Evolutionary conservation across 2,797 vertebrate genomes (phyloP), one percentile per base, ranked within the genome.

Genomic region (Cirrhinus mrigala): DNA sequence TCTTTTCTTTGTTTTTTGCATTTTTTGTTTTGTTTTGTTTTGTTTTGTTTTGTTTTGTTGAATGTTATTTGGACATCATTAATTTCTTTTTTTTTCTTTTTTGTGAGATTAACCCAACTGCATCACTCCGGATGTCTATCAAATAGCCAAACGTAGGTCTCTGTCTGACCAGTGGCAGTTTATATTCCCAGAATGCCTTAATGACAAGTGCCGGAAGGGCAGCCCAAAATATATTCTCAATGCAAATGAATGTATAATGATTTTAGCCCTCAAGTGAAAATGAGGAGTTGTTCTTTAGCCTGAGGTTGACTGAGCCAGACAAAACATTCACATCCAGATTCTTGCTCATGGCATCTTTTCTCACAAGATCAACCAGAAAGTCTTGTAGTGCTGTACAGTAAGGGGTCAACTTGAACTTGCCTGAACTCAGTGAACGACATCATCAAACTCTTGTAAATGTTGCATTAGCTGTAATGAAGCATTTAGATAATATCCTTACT

Each of bases 201-300:
- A 48, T 86, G 79, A 54, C 33, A 68, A 68, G 37, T 46, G 79
- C 83, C 58, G 29, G 27, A 33, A 74, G 86, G 73, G 15, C 73
- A 22, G 33, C 54, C 66, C 56, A 80, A 85, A 84, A 79, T 62
- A 79, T 80, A 84, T 84, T 75, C 86, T 84, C 79, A 71, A 82
- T 75, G 64, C 69, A 88, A 84, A 86, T 81, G 15, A 86, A 88
- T 86, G 79, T 84, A 83, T 88, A 78, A 90, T 82, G 46, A 37
- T 52, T 79, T 85, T 74, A 44, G 62, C 48, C 85, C 82, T 80
- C 5, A 20, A 86, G 83, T 52, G 44, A 52, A 60, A 83, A 75
- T 74, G n/a, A 27, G 9, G 29, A 64, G 70, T 37, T 75, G 27
- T 64, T 83, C 56, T 75, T 64, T 64, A 74, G 56, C 81, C 56